Evolutionary conservation across 1,140 invertebrate genomes (phyloP), one percentile per base, ranked within the genome.

Genomic region (Tyrophagus putrescentiae): DNA sequence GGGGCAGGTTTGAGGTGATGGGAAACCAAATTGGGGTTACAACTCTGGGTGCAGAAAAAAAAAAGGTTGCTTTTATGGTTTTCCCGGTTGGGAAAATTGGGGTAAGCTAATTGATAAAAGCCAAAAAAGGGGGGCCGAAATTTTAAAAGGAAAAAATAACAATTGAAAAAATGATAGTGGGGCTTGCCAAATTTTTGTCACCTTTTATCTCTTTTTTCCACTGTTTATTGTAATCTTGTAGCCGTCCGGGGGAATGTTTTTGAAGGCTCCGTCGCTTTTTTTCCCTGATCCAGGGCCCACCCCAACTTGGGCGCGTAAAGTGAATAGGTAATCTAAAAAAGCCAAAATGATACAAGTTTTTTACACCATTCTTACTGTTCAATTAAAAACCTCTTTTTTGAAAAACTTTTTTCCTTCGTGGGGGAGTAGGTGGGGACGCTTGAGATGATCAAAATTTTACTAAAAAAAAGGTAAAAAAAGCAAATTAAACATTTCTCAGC

Each of bases 271-370:
- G 92, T 87, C 63, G 87, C 88, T 76, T 98, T 98, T 77, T 98
- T 98, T 66, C 95, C 81, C 75, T 98, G 94, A 75, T 98, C 94
- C 64, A 98, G 77, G n/a, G 93, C 94, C 59, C 98, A 78, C 86
- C 88, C 97, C 36, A 93, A 88, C 74, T 81, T 70, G 6, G 72
- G 69, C 60, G 73, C 72, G n/a, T 52, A n/a, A n/a, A 23, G 3
- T 13, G 25, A 29, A 4, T 29, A 5, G 1, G 1, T 60, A 18
- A 18, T 34, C 33, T 7, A 52, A 58, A 13, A 13, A 9, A 13
- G 42, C 11, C 48, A 7, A 36, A 7, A 42, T n/a, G 1, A 4
- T 27, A 18, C 25, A 58, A 45, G 31, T 36, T 25, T n/a, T 39
- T 45, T 44, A 39, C 25, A 57, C 9, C n/a, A 13, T 57, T 36